Base-by-base conservation (phyloP, 2,888 invertebrate genomes). In the Xanthia togata region DNA sequence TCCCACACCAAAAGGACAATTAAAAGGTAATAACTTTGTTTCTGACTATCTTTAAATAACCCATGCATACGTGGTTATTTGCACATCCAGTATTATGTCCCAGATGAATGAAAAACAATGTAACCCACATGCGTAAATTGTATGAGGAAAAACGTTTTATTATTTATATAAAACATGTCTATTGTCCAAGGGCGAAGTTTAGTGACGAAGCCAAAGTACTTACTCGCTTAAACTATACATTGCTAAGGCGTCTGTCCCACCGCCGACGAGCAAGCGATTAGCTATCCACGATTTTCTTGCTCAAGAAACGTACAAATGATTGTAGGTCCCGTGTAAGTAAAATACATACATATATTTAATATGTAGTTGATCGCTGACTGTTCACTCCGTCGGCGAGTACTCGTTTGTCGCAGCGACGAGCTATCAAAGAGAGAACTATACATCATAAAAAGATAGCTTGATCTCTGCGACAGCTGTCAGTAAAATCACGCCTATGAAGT, bases 131-230 rank as follows among this genome's bases (percentile, higher is more conserved):
- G 79, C 11, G 35, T 53, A 14, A 57, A 0, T 47, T 38, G 11
- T 64, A 35, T 44, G 14, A 79, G 75, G 81, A 74, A 79, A 77
- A 73, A 55, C 9, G 11, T 41, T 60, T 50, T 55, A 57, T 64
- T 35, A 38, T 44, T 35, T 26, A 44, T 59, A 74, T 35, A 17
- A 50, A 59, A 50, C 17, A 76, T 47, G 44, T 44, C 9, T 38
- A 44, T 26, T 59, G 12, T 73, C 35, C 26, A 26, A 35, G 20
- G 20, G 35, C 35, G 12, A 62, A 20, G 47, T 53, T 53, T 44
- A 47, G n/a, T 14, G 26, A 26, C 20, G 55, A 71, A 20, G 20
- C 23, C 12, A 12, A 41, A 41, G 53, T 53, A 41, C 4, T 23
- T 9, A 23, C 41, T 47, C 1, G 4, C 47, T 44, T 1, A 26